These are phyloP conservation scores for Cydia pomonella DNA, from an alignment of 1,140 invertebrate species.

Conservation along the genomic window DNA sequence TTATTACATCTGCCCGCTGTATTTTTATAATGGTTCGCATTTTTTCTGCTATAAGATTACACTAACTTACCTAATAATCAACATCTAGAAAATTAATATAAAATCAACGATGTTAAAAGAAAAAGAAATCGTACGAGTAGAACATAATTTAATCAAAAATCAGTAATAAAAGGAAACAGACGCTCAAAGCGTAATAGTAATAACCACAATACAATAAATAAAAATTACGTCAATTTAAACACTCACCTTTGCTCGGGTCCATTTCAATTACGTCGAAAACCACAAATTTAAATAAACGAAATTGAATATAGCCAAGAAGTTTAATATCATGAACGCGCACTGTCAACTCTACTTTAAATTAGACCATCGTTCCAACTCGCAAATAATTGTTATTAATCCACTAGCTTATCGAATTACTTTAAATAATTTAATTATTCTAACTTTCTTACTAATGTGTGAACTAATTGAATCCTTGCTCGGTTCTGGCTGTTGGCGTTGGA, in stretches of 20 bases:
- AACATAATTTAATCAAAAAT: no score
- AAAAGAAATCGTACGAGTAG: no score
- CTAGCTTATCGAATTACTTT: constrained; percentile 77
- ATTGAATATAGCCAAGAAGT: constrained; percentile 34
- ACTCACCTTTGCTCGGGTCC: constrained; percentile 71
- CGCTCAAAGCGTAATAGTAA: no score
- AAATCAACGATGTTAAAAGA: no score
- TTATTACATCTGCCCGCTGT: no score
- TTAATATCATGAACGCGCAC: constrained; percentile 9
- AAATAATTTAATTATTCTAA: constrained; percentile 78
- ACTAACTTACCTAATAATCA: no score
- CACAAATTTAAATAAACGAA: constrained; percentile 24
- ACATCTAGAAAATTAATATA: no score
- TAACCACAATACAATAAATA: background rate
- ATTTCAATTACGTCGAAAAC: constrained; percentile 39
- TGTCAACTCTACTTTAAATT: constrained; percentile 42
- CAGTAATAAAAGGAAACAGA: no score
- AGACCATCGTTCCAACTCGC: constrained; percentile 26
- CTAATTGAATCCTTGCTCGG: constrained; percentile 74
- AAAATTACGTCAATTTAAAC: constrained; percentile 33
- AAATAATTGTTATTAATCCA: constrained; percentile 78
- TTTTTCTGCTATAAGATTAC: no score
- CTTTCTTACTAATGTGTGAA: constrained; percentile 77
- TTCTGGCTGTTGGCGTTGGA: constrained; percentile 65
- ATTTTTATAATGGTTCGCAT: no score